Evolutionary conservation across 2,888 invertebrate species (phyloP).

Genomic region (Agriopis leucophaearia): DNA sequence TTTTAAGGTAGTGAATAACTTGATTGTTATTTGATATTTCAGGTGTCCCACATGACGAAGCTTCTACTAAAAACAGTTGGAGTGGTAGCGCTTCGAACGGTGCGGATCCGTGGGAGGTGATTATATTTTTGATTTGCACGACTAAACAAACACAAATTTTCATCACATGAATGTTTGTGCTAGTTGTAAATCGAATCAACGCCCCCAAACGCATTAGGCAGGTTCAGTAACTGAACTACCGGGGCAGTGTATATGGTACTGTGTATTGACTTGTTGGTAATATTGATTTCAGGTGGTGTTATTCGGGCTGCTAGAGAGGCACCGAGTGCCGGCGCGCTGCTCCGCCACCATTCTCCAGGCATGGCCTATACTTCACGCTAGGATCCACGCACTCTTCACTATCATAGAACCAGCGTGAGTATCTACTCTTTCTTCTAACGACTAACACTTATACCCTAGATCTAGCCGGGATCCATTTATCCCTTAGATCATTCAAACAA

Average conservation of each 20-base stretch:
- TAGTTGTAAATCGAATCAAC: too few species aligned
- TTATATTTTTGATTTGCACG: not conserved
- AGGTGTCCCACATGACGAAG: constrained; percentile 85
- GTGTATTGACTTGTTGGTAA: not conserved
- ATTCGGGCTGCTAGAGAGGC: constrained; percentile 95
- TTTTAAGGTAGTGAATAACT: too few species aligned
- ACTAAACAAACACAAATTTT: too few species aligned
- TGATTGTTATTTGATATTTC: constrained; percentile 21
- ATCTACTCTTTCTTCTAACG: too few species aligned
- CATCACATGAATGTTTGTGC: too few species aligned
- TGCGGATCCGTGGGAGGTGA: constrained; percentile 95
- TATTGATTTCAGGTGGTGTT: constrained; percentile 87
- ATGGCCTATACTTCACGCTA: constrained; percentile 97
- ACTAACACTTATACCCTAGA: too few species aligned
- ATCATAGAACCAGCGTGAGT: constrained; percentile 97
- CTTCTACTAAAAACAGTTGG: constrained; percentile 80
- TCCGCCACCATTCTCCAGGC: constrained; percentile 95
- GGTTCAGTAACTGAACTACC: too few species aligned
- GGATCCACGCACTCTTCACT: constrained; percentile 95
- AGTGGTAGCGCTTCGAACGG: constrained; percentile 79
- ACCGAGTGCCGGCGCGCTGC: constrained; percentile 93
- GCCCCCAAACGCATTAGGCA: too few species aligned
- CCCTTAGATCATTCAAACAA: too few species aligned
- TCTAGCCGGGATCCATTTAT: too few species aligned
- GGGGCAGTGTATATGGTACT: too few species aligned